phyloP scores from a whole-genome alignment of 2,888 invertebrate genomes.

The Spicauda simplicius region DNA sequence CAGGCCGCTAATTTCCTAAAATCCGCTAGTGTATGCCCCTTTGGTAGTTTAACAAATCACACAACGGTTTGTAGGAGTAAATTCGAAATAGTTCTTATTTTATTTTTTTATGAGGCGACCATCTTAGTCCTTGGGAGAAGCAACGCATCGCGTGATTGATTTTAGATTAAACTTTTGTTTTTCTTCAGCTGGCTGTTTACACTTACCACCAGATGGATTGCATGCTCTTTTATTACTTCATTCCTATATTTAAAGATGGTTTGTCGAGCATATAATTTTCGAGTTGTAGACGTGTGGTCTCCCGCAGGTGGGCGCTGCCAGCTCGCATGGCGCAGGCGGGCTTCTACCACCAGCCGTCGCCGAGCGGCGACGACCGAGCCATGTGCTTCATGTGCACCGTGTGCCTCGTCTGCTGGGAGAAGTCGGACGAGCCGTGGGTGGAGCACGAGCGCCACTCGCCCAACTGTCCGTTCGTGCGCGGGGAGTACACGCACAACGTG shows the following conservation, averaged over 20 bases:
- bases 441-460: conserved; percentile 98
- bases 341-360: conserved; percentile 97
- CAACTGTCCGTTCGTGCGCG: conserved; percentile 96
- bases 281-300: conserved; percentile 9
- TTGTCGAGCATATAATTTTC: background rate
- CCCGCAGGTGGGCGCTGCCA: conserved; percentile 94
- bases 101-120: too few relatives aligned
- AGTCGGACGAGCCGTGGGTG: conserved; percentile 98
- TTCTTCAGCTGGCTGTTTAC: too few relatives aligned
- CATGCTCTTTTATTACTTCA: too few relatives aligned
- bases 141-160: too few relatives aligned
- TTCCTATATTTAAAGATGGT: background rate
- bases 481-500: conserved; percentile 97
- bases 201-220: too few relatives aligned
- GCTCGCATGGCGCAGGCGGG: conserved; percentile 99
- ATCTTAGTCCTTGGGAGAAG: too few relatives aligned
- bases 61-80: too few relatives aligned
- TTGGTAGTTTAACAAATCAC: too few relatives aligned
- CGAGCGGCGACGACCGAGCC: conserved; percentile 95
- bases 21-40: too few relatives aligned
- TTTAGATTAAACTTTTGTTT: too few relatives aligned
- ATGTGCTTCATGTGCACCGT: conserved; percentile 98
- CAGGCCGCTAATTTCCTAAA: too few relatives aligned
- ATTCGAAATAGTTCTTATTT: too few relatives aligned
- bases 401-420: conserved; percentile 98